Percentiles rank a stretch among this genome's conserved stretches.
Evolutionary conservation across 2,113 vertebrate genomes (phyloP).

Genomic region (Raja brachyura): DNA sequence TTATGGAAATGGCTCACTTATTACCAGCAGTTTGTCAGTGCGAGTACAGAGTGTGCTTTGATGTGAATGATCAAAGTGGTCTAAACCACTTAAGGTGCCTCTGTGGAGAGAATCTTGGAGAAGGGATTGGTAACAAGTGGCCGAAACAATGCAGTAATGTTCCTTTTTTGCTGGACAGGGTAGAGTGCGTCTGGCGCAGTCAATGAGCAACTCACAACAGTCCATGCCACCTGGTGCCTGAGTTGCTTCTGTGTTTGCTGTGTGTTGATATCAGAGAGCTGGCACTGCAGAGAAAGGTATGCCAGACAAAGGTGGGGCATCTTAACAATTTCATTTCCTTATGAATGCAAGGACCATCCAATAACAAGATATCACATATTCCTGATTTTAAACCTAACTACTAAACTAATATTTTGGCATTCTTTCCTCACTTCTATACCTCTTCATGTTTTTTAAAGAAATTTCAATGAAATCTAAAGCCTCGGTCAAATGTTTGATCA

Average conservation of each 20-base stretch:
- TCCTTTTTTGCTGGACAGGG: not conserved
- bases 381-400: too few species aligned
- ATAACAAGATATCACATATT: not conserved
- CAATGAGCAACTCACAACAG: not conserved
- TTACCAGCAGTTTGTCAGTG: not conserved
- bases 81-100: slow-evolving; percentile 1
- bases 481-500: not conserved
- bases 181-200: not conserved
- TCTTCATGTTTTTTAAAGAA: not conserved
- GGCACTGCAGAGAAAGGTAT: not conserved
- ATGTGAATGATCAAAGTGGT: slow-evolving; percentile 28
- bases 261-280: not conserved
- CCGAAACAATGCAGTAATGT: slow-evolving; percentile 3
- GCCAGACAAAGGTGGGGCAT: not conserved
- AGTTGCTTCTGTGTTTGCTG: not conserved
- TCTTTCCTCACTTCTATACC: not conserved
- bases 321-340: not conserved
- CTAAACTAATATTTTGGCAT: not conserved
- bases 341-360: not conserved
- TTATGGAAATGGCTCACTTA: slow-evolving; percentile 16
- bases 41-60: slow-evolving; percentile 21
- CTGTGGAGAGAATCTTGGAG: not conserved
- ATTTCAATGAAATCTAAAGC: not conserved
- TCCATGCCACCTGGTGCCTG: not conserved
- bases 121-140: not conserved